Evolutionary conservation across 2,113 vertebrate species (phyloP).

Genomic region (Psittacula cyanocephala): DNA sequence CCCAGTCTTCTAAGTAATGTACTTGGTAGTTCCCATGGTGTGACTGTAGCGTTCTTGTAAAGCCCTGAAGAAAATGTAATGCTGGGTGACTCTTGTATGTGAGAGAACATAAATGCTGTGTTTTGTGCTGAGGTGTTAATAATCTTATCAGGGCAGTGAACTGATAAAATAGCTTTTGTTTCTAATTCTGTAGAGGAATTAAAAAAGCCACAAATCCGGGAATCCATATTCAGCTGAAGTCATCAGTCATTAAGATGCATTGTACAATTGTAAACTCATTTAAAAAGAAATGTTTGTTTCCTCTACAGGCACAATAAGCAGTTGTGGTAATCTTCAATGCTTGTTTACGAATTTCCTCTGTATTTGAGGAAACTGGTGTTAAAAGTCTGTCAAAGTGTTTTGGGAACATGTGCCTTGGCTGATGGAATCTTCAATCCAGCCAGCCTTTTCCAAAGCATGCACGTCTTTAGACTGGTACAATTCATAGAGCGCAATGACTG

Average conservation of each 20-base stretch:
- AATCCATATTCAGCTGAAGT: neutral
- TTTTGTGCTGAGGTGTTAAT: constrained; percentile 4
- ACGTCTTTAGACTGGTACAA: accelerated
- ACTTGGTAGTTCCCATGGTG: accelerated
- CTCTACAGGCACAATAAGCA: neutral
- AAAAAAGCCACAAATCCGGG: neutral
- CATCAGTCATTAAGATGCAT: neutral
- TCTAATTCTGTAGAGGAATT: neutral
- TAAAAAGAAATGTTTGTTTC: neutral
- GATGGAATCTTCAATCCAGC: neutral
- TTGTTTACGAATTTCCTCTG: neutral
- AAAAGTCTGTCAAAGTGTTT: neutral
- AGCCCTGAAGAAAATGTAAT: neutral
- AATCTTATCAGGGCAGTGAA: neutral
- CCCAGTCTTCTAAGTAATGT: neutral
- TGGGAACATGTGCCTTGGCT: neutral
- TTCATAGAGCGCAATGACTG: neutral
- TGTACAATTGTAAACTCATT: neutral
- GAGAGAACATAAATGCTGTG: neutral
- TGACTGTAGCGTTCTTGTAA: neutral
- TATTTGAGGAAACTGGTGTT: neutral
- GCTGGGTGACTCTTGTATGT: neutral
- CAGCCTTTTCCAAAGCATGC: neutral
- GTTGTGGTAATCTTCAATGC: neutral
- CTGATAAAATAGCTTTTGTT: constrained; percentile 11